Base-by-base conservation (phyloP, 2,113 vertebrate genomes). In the Hemibagrus wyckioides region DNA sequence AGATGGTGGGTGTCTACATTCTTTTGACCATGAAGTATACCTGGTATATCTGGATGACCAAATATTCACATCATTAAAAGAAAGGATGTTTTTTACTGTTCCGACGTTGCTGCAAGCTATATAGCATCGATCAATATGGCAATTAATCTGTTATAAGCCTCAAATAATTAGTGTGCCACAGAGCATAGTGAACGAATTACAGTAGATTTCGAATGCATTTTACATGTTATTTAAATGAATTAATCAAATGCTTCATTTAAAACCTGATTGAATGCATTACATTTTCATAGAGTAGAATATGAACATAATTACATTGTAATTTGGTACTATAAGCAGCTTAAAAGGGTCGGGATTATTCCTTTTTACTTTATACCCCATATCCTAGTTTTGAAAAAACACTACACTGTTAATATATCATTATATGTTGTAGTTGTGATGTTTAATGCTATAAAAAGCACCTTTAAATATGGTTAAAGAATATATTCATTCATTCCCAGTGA, bases 191-290 rank as follows among this genome's bases (percentile, higher is more conserved):
- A 57, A 57, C 25, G 19, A 80, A 56, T 80, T 57, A 57, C 30
- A 80, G 36, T 36, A 21, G 30, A 56, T 57, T 33, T 57, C 28
- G 21, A 39, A 80, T 57, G 21, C 11, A 39, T 80, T 52, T 54
- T 11, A 13, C 19, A 25, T 80, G 50, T 56, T 80, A 80, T 54
- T 80, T 33, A 56, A 80, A 11, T 11, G 6, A 56, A 33, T 80
- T 80, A 56, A 80, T 77, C 48, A 77, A 52, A 52, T n/a, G 23
- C 73, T 76, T 48, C 14, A 30, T 52, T 52, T 77, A 30, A 77
- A 52, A 17, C 30, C 52, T 56, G n/a, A 79, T 54, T 79, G 30
- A 23, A 50, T 56, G 77, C 19, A 57, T 39, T 23, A 39, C 19
- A 21, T 52, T 57, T 57, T 25, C 19, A 25, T 6, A 25, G 33